These are phyloP conservation scores for Resseliella maxima DNA, from an alignment of 2,888 invertebrate species.

Conservation along the genomic window DNA sequence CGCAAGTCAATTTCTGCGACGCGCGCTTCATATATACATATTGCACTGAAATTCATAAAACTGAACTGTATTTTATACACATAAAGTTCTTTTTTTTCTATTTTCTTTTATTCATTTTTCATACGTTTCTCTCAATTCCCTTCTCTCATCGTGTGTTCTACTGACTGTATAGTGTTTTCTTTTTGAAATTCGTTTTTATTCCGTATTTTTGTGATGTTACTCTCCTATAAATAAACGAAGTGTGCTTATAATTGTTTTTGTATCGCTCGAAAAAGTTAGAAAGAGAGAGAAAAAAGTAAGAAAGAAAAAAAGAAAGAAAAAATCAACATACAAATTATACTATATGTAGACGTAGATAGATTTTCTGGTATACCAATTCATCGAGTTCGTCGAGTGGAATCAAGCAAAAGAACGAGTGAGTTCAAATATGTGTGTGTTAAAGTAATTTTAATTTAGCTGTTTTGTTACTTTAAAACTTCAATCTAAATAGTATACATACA, in stretches of 20 bases:
- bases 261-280: constrained; percentile 29
- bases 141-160: not conserved
- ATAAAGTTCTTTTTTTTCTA: too few species aligned
- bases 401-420: constrained; percentile 32
- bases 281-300: too few species aligned
- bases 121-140: not conserved
- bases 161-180: not conserved
- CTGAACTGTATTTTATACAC: too few species aligned
- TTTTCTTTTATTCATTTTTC: not conserved
- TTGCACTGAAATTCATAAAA: constrained; percentile 2
- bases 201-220: not conserved
- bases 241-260: constrained; percentile 35
- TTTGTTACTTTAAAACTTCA: constrained; percentile 4
- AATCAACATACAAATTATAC: too few species aligned
- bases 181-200: not conserved
- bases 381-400: constrained; percentile 36
- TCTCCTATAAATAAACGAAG: constrained; percentile 51
- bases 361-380: constrained; percentile 20
- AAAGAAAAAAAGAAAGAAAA: too few species aligned
- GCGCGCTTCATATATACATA: constrained; percentile 30
- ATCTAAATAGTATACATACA: too few species aligned
- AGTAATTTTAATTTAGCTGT: constrained; percentile 20
- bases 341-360: constrained; percentile 42
- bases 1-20: constrained; percentile 40
- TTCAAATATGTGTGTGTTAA: not conserved